A percentile compares a stretch with the other conserved stretches of the same genome.
Evolutionary conservation across 2,888 invertebrate species (phyloP).

Genomic region (Taenaris catops): DNA sequence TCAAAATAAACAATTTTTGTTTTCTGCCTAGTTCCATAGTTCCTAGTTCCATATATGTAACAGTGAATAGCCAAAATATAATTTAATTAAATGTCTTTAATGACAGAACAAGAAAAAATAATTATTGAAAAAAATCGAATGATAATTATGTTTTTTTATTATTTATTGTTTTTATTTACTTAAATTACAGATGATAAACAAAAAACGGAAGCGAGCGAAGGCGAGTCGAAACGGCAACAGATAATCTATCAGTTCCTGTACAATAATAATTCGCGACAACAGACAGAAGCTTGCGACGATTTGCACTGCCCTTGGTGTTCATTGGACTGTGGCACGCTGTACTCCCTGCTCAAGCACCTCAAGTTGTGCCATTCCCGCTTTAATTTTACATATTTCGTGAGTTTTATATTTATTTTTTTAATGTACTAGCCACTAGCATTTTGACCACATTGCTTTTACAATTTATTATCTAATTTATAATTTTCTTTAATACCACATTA

Average conservation of each 20-base stretch:
- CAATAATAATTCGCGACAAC: constrained; percentile 96
- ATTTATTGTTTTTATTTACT: not conserved
- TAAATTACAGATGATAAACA: constrained; percentile 44
- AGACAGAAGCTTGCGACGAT: constrained; percentile 96
- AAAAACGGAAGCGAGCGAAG: constrained; percentile 39
- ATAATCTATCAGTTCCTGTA: constrained; percentile 98
- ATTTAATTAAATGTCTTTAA: too few species aligned
- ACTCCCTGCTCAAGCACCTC: constrained; percentile 94
- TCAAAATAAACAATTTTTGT: too few species aligned
- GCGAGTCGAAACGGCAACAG: constrained; percentile 80
- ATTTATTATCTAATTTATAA: too few species aligned
- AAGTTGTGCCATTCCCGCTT: constrained; percentile 96
- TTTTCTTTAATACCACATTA: too few species aligned
- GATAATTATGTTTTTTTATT: too few species aligned
- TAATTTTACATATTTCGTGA: constrained; percentile 93
- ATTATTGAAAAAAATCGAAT: too few species aligned
- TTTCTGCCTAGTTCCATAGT: too few species aligned
- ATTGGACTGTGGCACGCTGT: constrained; percentile 91
- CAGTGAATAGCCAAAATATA: too few species aligned
- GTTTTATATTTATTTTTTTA: constrained; percentile 44
- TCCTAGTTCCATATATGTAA: too few species aligned
- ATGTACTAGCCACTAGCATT: too few species aligned
- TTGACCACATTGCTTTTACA: too few species aligned
- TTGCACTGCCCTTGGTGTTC: constrained; percentile 98
- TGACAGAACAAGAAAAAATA: too few species aligned